Percentiles rank a stretch among this genome's conserved stretches.
phyloP scores from a whole-genome alignment of 2,113 vertebrate genomes.

The Hydrolagus affinis region DNA sequence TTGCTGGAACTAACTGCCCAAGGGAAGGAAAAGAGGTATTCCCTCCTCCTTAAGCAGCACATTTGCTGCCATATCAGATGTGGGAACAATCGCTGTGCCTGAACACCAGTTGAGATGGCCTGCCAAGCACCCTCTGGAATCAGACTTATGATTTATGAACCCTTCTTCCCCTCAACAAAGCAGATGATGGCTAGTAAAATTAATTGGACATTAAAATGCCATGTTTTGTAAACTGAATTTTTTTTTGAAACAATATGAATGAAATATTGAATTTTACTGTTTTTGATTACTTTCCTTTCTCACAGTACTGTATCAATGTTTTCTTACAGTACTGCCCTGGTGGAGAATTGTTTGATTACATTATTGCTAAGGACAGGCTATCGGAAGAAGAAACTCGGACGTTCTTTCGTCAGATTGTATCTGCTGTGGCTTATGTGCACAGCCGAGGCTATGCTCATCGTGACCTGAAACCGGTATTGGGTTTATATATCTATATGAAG shows the following conservation, averaged over 20 bases:
- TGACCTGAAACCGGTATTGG: conserved; percentile 80
- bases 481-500: conserved; percentile 37
- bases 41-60: too few relatives aligned
- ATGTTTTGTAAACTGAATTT: not conserved
- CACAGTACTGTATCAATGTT: not conserved
- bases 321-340: conserved; percentile 81
- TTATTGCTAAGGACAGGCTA: conserved; percentile 81
- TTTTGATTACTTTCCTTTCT: conserved; percentile 1
- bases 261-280: not conserved
- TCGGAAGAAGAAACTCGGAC: conserved; percentile 78
- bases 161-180: too few relatives aligned
- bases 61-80: too few relatives aligned
- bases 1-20: too few relatives aligned
- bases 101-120: too few relatives aligned
- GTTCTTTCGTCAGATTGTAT: conserved; percentile 88
- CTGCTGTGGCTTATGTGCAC: conserved; percentile 83
- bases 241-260: not conserved
- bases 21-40: too few relatives aligned
- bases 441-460: conserved; percentile 87
- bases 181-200: too few relatives aligned
- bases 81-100: too few relatives aligned
- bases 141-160: too few relatives aligned
- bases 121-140: too few relatives aligned
- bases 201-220: too few relatives aligned
- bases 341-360: conserved; percentile 91